phyloP scores from a whole-genome alignment of 2,888 invertebrate genomes.

The Xylota segnis region DNA sequence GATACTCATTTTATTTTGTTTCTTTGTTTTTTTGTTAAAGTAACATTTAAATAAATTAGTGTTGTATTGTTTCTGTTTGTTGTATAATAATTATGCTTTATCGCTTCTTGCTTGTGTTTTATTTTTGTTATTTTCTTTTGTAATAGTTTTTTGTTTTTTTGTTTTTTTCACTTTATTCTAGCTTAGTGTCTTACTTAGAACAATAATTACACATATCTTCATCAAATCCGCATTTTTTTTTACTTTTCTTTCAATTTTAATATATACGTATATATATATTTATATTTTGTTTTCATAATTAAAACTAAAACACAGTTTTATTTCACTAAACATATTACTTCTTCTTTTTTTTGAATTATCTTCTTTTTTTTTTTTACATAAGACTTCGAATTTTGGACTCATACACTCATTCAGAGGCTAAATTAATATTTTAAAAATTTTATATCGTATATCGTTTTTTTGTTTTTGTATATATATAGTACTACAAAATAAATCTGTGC shows the following conservation, averaged over 20 bases:
- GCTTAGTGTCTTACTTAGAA: conserved; percentile 69
- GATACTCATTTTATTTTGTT: conserved; percentile 4
- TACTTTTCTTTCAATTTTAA: conserved; percentile 42
- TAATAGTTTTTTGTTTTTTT: conserved; percentile 33
- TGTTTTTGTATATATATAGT: conserved; percentile 42
- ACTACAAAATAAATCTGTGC: conserved; percentile 75
- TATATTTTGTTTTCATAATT: conserved; percentile 32
- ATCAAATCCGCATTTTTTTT: conserved; percentile 48
- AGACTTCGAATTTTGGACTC: conserved; percentile 67
- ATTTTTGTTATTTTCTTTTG: conserved; percentile 23
- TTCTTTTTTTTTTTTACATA: conserved; percentile 52
- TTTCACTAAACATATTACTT: conserved; percentile 56
- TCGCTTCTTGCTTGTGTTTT: conserved; percentile 31
- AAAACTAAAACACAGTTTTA: conserved; percentile 73
- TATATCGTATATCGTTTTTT: conserved; percentile 65
- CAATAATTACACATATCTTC: conserved; percentile 72
- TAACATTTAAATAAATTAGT: conserved; percentile 71
- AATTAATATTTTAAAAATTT: conserved; percentile 37
- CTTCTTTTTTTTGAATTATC: conserved; percentile 22
- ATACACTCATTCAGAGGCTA: conserved; percentile 60
- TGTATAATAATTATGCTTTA: conserved; percentile 48
- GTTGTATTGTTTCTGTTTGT: conserved; percentile 48
- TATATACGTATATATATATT: conserved; percentile 17
- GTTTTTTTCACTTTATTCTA: conserved; percentile 48
- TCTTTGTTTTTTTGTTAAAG: conserved; percentile 38